Evolutionary conservation across 2,113 vertebrate genomes (phyloP).

Genomic region (Laticauda colubrina): DNA sequence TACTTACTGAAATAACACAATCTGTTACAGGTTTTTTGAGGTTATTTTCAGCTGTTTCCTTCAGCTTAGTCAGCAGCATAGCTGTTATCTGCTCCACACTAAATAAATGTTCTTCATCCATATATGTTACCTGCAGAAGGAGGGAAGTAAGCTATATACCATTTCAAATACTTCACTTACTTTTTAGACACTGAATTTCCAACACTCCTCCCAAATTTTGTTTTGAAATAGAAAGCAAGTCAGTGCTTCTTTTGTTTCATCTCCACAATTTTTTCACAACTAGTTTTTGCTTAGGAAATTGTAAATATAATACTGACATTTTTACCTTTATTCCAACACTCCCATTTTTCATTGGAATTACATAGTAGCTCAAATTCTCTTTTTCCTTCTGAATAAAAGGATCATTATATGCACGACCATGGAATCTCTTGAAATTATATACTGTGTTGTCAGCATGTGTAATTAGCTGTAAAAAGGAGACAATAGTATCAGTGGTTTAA

Average conservation of each 20-base stretch:
- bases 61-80: conserved; percentile 95
- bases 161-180: background rate
- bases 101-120: conserved; percentile 93
- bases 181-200: background rate
- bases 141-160: rapidly evolving
- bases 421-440: conserved; percentile 95
- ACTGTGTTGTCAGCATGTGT: conserved; percentile 97
- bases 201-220: background rate
- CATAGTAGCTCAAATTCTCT: conserved; percentile 69
- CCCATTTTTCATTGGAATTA: conserved; percentile 77
- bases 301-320: background rate
- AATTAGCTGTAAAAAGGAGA: conserved; percentile 80
- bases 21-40: conserved; percentile 95
- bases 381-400: conserved; percentile 86
- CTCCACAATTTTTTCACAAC: background rate
- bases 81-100: conserved; percentile 90
- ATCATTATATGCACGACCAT: conserved; percentile 91
- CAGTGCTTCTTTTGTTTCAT: background rate
- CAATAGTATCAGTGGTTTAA: background rate
- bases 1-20: conserved; percentile 94
- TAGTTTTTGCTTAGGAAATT: background rate
- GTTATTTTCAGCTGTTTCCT: conserved; percentile 91
- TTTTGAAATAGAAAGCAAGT: background rate
- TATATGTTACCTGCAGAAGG: conserved; percentile 84
- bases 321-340: conserved; percentile 81